These are phyloP conservation scores for Phallusia fumigata DNA, from an alignment of 23 tunicate genomes.

Conservation along the genomic window DNA sequence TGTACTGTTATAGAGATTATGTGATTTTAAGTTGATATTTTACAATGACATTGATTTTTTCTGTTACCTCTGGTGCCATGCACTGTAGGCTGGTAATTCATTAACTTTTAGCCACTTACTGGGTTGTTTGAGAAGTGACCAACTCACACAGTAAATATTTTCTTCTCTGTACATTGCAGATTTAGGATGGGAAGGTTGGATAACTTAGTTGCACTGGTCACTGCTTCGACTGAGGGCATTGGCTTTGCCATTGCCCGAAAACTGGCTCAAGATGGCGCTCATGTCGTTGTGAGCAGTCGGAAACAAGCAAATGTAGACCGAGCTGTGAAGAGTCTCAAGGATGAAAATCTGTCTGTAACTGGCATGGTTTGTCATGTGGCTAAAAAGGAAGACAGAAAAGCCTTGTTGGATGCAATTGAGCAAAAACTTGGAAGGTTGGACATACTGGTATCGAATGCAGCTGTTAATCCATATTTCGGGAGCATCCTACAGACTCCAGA, in stretches of 20 bases:
- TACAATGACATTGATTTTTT: too few species aligned
- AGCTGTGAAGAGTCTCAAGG: conserved; percentile 44
- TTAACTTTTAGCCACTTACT: too few species aligned
- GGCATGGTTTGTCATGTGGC: conserved; percentile 75
- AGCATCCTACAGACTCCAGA: conserved; percentile 60
- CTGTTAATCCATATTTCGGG: conserved; percentile 78
- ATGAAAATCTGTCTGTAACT: conserved; percentile 44
- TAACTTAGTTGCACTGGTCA: conserved; percentile 64
- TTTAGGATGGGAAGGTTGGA: conserved; percentile 19
- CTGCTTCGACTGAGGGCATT: conserved; percentile 81
- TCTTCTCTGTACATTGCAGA: too few species aligned
- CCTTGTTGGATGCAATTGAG: conserved; percentile 31
- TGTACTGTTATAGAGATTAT: too few species aligned
- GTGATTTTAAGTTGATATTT: too few species aligned
- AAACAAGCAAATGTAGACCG: conserved; percentile 59
- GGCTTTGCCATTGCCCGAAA: conserved; percentile 63
- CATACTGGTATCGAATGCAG: conserved; percentile 67
- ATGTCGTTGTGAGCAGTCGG: conserved; percentile 59
- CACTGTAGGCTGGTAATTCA: too few species aligned
- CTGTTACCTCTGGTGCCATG: too few species aligned
- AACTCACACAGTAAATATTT: too few species aligned
- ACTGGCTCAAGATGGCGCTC: conserved; percentile 71
- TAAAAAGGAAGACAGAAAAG: conserved; percentile 39
- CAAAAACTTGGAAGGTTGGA: conserved; percentile 45
- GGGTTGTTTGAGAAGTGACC: too few species aligned